A percentile compares a stretch with the other conserved stretches of the same genome.
phyloP scores from a whole-genome alignment of 1,140 invertebrate species.

The Panonychus citri region DNA sequence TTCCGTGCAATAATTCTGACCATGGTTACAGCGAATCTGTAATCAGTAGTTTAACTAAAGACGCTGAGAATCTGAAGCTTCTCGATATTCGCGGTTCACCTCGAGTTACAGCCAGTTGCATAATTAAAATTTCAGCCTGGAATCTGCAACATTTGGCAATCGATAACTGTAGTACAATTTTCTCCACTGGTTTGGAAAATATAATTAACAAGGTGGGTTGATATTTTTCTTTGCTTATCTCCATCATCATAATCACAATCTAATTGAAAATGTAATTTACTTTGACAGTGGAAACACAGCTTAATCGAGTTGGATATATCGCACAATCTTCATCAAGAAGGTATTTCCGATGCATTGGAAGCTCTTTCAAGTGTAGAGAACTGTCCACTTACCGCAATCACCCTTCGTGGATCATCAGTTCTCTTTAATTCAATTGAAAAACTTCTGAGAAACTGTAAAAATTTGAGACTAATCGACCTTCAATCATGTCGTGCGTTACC shows the following conservation, averaged over 20 bases:
- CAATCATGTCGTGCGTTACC: constrained; percentile 9
- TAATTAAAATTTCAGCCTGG: constrained; percentile 8
- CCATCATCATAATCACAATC: not conserved
- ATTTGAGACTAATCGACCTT: constrained; percentile 4
- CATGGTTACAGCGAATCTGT: constrained; percentile 2
- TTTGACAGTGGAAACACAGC: constrained; percentile 6
- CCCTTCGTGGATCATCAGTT: not conserved
- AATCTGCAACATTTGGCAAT: constrained; percentile 9
- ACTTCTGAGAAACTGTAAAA: constrained; percentile 1
- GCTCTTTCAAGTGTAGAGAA: not conserved
- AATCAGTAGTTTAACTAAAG: constrained; percentile 5
- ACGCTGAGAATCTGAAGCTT: constrained; percentile 7
- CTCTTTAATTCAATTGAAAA: not conserved
- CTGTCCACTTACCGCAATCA: not conserved
- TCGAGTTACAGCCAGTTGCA: not conserved
- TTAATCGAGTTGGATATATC: constrained; percentile 8
- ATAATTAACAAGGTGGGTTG: constrained; percentile 4
- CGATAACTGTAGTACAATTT: constrained; percentile 5
- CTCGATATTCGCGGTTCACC: constrained; percentile 8
- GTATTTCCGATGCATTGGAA: not conserved
- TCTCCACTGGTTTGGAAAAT: not conserved
- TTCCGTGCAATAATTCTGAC: constrained; percentile 2
- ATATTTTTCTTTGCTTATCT: not conserved
- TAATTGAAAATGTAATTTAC: not conserved
- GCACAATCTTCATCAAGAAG: constrained; percentile 1